Conservation (phyloP, 2,888 invertebrate species). For the Iselma pallidipennis region DNA sequence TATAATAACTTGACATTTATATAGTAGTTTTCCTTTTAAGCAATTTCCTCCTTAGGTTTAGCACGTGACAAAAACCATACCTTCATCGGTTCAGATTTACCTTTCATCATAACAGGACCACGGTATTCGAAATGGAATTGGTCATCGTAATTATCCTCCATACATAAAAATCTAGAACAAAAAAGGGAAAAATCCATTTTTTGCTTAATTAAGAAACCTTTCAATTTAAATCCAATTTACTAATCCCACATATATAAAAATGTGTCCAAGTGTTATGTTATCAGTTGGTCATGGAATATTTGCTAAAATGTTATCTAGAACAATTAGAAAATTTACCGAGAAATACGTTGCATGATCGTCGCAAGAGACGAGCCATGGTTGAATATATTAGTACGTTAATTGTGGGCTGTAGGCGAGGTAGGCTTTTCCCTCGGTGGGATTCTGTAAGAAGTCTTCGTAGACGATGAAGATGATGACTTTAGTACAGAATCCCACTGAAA, state of each 20-base stretch:
- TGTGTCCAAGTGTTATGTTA: background rate
- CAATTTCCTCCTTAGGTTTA: constrained; percentile 4
- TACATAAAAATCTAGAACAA: constrained; percentile 73
- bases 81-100: constrained; percentile 91
- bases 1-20: background rate
- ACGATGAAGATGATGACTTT: too few species aligned
- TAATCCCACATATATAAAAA: background rate
- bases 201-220: constrained; percentile 7
- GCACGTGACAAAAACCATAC: constrained; percentile 79
- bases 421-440: too few species aligned
- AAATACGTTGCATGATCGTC: constrained; percentile 71
- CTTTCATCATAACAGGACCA: constrained; percentile 91
- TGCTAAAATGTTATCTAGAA: constrained; percentile 80
- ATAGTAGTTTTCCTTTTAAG: background rate
- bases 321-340: constrained; percentile 72
- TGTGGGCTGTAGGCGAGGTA: constrained; percentile 65
- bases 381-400: constrained; percentile 80
- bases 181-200: background rate
- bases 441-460: too few species aligned
- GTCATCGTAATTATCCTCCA: constrained; percentile 81
- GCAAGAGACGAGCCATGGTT: constrained; percentile 72
- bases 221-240: constrained; percentile 2
- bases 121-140: constrained; percentile 84
- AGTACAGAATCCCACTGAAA: too few species aligned
- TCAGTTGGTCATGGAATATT: constrained; percentile 64